These are phyloP conservation scores for Ostrea denselamellosa DNA, from an alignment of 1,140 invertebrate species.

Conservation along the genomic window DNA sequence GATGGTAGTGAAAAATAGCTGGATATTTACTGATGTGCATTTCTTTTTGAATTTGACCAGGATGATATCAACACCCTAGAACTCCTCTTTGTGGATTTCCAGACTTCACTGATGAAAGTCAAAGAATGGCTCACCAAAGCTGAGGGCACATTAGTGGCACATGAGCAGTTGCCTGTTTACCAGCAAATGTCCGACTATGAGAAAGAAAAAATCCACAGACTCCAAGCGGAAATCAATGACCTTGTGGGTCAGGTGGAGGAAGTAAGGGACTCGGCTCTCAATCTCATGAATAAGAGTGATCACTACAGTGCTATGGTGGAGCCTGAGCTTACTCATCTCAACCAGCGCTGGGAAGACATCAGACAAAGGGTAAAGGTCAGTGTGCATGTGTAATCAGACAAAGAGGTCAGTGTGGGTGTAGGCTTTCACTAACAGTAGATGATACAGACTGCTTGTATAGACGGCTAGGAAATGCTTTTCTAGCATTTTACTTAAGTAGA, in stretches of 20 bases:
- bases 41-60: conserved; percentile 52
- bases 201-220: conserved; percentile 69
- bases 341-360: conserved; percentile 79
- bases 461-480: neutral
- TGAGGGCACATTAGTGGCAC: conserved; percentile 65
- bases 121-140: conserved; percentile 76
- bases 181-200: conserved; percentile 68
- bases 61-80: conserved; percentile 68
- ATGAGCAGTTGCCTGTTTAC: conserved; percentile 78
- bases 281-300: conserved; percentile 75
- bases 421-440: neutral
- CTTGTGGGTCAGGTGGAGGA: conserved; percentile 73
- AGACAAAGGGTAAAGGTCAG: conserved; percentile 76
- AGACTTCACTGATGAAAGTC: conserved; percentile 72
- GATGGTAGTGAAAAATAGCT: too few species aligned
- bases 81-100: conserved; percentile 72
- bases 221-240: conserved; percentile 71
- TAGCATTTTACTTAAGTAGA: too few species aligned
- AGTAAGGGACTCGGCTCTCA: conserved; percentile 76
- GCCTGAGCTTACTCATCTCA: conserved; percentile 79
- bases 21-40: too few species aligned
- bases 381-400: conserved; percentile 34
- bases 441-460: neutral
- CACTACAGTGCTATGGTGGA: conserved; percentile 77
- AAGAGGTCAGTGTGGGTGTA: conserved; percentile 5